A percentile compares a stretch with the other conserved stretches of the same genome.
Evolutionary conservation across 2,888 invertebrate genomes (phyloP).

Genomic region (Acleris holmiana): DNA sequence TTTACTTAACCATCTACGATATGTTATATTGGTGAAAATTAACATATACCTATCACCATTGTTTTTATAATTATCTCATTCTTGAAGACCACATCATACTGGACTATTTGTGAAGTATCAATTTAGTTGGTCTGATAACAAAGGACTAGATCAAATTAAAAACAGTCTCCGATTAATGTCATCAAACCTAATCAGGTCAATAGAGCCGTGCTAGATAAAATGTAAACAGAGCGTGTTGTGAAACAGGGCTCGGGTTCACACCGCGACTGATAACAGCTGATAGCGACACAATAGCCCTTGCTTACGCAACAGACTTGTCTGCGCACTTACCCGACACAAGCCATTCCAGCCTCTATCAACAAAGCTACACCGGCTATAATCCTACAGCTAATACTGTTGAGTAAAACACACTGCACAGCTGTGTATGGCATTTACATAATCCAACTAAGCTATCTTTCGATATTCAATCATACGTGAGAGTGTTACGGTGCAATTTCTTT

Average conservation of each 20-base stretch:
- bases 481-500: constrained; percentile 10
- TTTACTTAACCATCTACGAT: too few relatives aligned
- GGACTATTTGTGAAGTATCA: too few relatives aligned
- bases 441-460: constrained; percentile 46
- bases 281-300: constrained; percentile 68
- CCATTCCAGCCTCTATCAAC: background rate
- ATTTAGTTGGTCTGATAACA: too few relatives aligned
- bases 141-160: too few relatives aligned
- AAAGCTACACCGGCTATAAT: background rate
- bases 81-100: too few relatives aligned
- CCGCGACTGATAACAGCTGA: constrained; percentile 51
- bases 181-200: constrained; percentile 6
- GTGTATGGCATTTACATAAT: constrained; percentile 71
- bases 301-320: constrained; percentile 75
- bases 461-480: constrained; percentile 6
- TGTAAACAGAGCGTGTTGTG: constrained; percentile 25
- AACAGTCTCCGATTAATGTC: background rate
- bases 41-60: too few relatives aligned
- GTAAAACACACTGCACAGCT: constrained; percentile 57
- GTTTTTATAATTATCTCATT: too few relatives aligned
- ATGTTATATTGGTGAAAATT: too few relatives aligned
- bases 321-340: constrained; percentile 56
- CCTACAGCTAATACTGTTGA: constrained; percentile 37
- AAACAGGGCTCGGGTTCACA: constrained; percentile 28
- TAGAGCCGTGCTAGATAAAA: constrained; percentile 12